Evolutionary conservation across 1,140 invertebrate species (phyloP), one percentile per base, ranked within the genome.

Genomic region (Eurosta solidaginis): DNA sequence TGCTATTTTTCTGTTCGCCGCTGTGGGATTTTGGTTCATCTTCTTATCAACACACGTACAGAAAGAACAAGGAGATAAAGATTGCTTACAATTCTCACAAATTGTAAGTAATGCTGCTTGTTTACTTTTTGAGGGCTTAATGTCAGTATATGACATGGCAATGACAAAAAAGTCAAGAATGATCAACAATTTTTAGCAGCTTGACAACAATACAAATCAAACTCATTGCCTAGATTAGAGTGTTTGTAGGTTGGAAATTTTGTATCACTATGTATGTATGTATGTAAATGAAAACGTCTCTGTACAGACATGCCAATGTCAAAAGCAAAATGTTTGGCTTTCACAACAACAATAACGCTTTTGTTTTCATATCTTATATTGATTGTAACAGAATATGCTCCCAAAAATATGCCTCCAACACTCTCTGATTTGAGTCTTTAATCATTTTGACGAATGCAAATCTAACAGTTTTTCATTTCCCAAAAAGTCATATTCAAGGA

Each of bases 161-260:
- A 40, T 68, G 59, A 68, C 59, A 40, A 40, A 42, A 40, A 68
- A 68, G 54, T 59, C 54, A 59, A 59, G 33, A 33, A 29, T 33
- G 29, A 29, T 59, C 54, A 59, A 59, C 29, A 29, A 59, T 54
- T 54, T 29, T 17, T 25, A 59, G 27, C 14, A 59, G 54, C 54
- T 59, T 36, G 54, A 59, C 29, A 54, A 27, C 52, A 54, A 54
- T 54, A 54, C 25, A 29, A 14, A 22, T 20, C 54, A 59, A 59
- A 36, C 27, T 17, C 20, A 20, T 14, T 17, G 14, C 22, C 14
- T 36, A 29, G 54, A 59, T 59, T n/a, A 29, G n/a, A n/a, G n/a
- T n/a, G n/a, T n/a, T n/a, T n/a, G n/a, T n/a, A n/a, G n/a, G n/a
- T n/a, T n/a, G n/a, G n/a, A n/a, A n/a, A n/a, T n/a, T n/a, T n/a